These are phyloP conservation scores for Lethenteron camtschaticum DNA, from an alignment of 2,113 vertebrate genomes.

Conservation along the genomic window DNA sequence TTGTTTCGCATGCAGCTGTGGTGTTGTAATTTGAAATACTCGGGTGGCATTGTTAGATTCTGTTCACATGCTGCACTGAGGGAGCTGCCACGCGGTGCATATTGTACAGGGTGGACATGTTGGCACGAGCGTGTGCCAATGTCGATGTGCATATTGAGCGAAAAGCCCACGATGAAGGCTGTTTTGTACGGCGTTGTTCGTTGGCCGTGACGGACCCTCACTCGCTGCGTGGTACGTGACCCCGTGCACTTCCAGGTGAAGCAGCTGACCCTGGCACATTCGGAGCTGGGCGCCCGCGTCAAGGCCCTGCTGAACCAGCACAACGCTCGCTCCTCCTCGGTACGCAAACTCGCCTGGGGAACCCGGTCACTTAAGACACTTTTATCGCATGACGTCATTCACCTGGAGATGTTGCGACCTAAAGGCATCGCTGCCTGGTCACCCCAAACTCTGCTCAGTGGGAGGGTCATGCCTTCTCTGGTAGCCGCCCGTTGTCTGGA, in stretches of 20 bases:
- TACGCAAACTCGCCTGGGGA: too few species aligned
- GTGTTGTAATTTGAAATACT: not conserved
- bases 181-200: not conserved
- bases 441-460: too few species aligned
- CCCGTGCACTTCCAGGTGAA: conserved; percentile 32
- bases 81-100: not conserved
- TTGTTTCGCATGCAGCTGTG: not conserved
- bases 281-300: conserved; percentile 40
- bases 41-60: not conserved
- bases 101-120: not conserved
- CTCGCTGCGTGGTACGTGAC: too few species aligned
- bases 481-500: too few species aligned
- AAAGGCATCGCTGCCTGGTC: too few species aligned
- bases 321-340: conserved; percentile 17
- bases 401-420: too few species aligned
- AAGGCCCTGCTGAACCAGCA: conserved; percentile 42
- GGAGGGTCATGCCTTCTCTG: too few species aligned
- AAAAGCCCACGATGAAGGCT: not conserved
- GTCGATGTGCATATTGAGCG: too few species aligned
- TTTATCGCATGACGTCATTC: too few species aligned
- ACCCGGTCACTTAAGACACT: too few species aligned
- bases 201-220: not conserved
- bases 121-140: not conserved
- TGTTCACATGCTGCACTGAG: not conserved
- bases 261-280: conserved; percentile 43